phyloP scores from a whole-genome alignment of 2,113 vertebrate genomes.

The Ameiurus melas region DNA sequence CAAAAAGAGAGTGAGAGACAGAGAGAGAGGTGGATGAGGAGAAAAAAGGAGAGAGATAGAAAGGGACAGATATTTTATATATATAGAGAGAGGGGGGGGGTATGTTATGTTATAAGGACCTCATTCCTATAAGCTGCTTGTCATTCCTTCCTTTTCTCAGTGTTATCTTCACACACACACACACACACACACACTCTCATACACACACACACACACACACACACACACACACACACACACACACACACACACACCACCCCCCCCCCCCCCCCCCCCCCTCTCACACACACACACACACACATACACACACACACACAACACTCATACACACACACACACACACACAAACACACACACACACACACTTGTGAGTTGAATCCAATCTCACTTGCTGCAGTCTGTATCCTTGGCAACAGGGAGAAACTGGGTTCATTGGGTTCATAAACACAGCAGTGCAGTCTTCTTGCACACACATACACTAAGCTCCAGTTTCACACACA shows the following conservation, averaged over 20 bases:
- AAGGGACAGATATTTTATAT: neutral
- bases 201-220: neutral
- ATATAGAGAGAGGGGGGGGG: neutral
- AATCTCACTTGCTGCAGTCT: slow-evolving; percentile 16
- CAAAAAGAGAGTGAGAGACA: neutral
- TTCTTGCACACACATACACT: neutral
- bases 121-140: slow-evolving; percentile 12
- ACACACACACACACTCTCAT: neutral
- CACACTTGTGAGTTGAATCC: neutral
- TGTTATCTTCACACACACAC: slow-evolving; percentile 2
- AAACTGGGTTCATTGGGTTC: slow-evolving; percentile 13
- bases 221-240: neutral
- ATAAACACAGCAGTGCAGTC: slow-evolving; percentile 27
- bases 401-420: slow-evolving; percentile 30
- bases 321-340: too few relatives aligned
- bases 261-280: too few relatives aligned
- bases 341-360: neutral
- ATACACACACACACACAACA: neutral
- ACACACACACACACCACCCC: neutral
- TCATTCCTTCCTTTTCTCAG: neutral
- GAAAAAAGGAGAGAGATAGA: neutral
- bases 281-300: neutral
- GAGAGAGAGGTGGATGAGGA: neutral
- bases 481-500: slow-evolving; percentile 2
- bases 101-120: neutral